A percentile compares a stretch with the other conserved stretches of the same genome.
Evolutionary conservation across 2,113 vertebrate genomes (phyloP).

Genomic region (Misgurnus anguillicaudatus): DNA sequence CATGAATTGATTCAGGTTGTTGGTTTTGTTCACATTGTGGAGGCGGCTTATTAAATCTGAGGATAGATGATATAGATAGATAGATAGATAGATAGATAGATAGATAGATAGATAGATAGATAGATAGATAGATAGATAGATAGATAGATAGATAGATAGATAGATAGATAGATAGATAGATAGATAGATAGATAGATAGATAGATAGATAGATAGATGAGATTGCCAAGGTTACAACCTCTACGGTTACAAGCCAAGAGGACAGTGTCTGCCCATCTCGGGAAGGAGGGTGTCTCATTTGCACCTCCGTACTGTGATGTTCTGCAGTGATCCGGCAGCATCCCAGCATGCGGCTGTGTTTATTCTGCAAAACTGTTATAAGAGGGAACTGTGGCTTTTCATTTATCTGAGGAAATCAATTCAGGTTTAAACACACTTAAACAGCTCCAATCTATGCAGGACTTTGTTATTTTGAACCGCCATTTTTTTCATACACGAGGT

Average conservation of each 20-base stretch:
- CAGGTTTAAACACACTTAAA: neutral
- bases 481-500: neutral
- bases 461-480: too few relatives aligned
- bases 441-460: too few relatives aligned
- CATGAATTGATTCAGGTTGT: conserved; percentile 16
- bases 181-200: neutral
- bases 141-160: neutral
- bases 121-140: neutral
- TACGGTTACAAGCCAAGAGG: neutral
- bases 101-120: neutral
- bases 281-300: conserved; percentile 8
- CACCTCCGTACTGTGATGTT: conserved; percentile 13
- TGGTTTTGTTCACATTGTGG: neutral
- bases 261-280: neutral
- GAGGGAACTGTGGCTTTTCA: neutral
- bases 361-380: neutral
- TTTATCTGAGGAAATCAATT: neutral
- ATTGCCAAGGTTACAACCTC: neutral
- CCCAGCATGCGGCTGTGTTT: neutral
- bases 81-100: neutral
- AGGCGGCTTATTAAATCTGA: conserved; percentile 9
- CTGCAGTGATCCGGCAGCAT: neutral
- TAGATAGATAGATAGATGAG: neutral
- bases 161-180: neutral
- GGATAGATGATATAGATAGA: neutral